Base-by-base conservation (phyloP, 2,888 invertebrate species). In the Drosophila greeni region DNA sequence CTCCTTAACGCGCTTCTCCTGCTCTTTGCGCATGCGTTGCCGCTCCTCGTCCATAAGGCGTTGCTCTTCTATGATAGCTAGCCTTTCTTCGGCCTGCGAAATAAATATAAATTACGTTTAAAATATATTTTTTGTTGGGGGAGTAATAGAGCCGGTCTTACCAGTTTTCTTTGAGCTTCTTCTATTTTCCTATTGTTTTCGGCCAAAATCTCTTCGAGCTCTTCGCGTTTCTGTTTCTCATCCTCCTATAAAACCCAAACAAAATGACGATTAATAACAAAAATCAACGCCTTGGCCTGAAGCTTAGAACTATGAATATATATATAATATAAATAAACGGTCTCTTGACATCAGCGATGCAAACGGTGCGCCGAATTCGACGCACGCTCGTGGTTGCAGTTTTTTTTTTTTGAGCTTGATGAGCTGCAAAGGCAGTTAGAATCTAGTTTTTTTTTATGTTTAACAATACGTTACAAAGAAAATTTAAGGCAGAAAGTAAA, bases 151-250 rank as follows among this genome's bases (percentile, higher is more conserved):
- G 8, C 1, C 8, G 0, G 1, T 47, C 92, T 92, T 89, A 98
- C 98, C 94, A 98, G 91, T 93, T 97, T 97, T 87, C 94, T 94
- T 91, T 97, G 97, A 79, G 97, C 97, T 89, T 98, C 97, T 90
- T 98, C 97, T 79, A 98, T 97, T 91, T 97, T 98, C 90, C 93
- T 93, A 92, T 97, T 97, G 91, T 98, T 98, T 91, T 98, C 98
- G 85, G 96, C 97, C 93, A 98, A 94, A 90, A 98, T 98, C 90
- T 93, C 93, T 91, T 98, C 97, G 89, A 98, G 92, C 90, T 97
- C 96, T 92, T 96, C 95, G 86, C 97, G 94, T 91, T 98, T 97
- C 91, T 94, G 94, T 90, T 93, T 93, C 92, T 98, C 98, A 92
- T 97, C 97, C 92, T 97, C 98, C 98, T 98, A 95, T 92, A 93